Evolutionary conservation across 2,888 invertebrate genomes (phyloP).

Genomic region (Alsophila aescularia): DNA sequence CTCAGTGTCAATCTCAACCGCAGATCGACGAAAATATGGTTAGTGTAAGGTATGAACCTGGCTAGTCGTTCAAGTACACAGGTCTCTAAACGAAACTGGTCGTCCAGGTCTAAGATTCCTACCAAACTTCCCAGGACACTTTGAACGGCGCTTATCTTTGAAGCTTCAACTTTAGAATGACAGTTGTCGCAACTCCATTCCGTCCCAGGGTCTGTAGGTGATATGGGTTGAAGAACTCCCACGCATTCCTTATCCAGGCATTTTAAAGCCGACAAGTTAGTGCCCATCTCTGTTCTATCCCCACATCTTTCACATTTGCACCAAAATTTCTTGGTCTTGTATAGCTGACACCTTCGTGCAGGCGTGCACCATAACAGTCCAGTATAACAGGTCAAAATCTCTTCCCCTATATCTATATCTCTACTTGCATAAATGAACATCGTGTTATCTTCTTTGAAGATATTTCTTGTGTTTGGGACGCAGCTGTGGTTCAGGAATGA

Average conservation of each 20-base stretch:
- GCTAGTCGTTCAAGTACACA: constrained; percentile 60
- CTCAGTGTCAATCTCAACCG: constrained; percentile 61
- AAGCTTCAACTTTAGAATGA: constrained; percentile 53
- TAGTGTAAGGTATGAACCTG: constrained; percentile 65
- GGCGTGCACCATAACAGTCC: constrained; percentile 87
- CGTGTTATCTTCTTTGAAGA: constrained; percentile 79
- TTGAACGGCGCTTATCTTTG: constrained; percentile 75
- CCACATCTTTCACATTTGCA: constrained; percentile 86
- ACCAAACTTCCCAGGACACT: constrained; percentile 82
- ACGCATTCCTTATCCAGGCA: constrained; percentile 79
- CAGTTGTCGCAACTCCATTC: constrained; percentile 86
- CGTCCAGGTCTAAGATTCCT: constrained; percentile 71
- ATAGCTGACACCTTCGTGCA: constrained; percentile 85
- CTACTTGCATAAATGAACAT: constrained; percentile 85
- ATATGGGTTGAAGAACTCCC: constrained; percentile 81
- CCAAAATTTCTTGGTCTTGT: constrained; percentile 86
- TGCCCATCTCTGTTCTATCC: constrained; percentile 86
- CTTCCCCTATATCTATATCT: constrained; percentile 83
- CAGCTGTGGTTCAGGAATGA: constrained; percentile 88
- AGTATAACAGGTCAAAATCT: constrained; percentile 87
- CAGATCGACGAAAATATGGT: constrained; percentile 71
- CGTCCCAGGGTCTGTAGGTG: constrained; percentile 71
- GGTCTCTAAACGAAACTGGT: constrained; percentile 74
- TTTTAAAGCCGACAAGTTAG: constrained; percentile 79
- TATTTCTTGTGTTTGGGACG: constrained; percentile 87